These are phyloP conservation scores for Petrosia ficiformis DNA, from an alignment of 37 sponge, comb jelly and placozoan species.

Conservation along the genomic window DNA sequence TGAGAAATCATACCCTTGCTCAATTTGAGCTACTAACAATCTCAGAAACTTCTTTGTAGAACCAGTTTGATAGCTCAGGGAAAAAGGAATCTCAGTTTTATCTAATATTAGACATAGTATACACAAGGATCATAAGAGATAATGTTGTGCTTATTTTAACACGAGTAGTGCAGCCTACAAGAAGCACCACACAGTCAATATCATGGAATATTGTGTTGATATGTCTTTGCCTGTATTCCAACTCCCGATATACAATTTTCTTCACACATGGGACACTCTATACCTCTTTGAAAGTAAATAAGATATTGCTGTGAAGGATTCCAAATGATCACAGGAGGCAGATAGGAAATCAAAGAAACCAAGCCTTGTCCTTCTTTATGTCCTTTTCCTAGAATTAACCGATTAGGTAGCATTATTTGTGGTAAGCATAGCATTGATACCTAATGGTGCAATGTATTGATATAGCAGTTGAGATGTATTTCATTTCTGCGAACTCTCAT, in stretches of 20 bases:
- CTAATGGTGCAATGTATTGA: no score
- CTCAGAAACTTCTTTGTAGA: no score
- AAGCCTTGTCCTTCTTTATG: not conserved
- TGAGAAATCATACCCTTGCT: not conserved
- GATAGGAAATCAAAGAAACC: not conserved
- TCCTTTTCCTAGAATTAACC: no score
- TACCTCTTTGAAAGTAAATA: not conserved
- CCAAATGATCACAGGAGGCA: no score
- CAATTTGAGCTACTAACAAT: no score
- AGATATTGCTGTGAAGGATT: not conserved
- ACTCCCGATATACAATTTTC: not conserved
- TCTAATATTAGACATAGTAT: not conserved
- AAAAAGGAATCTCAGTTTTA: not conserved
- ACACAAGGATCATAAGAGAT: constrained; percentile 29
- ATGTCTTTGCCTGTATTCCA: constrained; percentile 36
- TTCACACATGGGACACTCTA: constrained; percentile 14
- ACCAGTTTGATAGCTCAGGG: constrained; percentile 5
- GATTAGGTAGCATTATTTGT: not conserved
- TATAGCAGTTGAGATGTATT: no score
- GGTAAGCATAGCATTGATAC: not conserved
- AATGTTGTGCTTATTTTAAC: constrained; percentile 20
- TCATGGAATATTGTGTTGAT: constrained; percentile 21
- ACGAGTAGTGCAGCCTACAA: constrained; percentile 18
- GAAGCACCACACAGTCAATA: constrained; percentile 2
- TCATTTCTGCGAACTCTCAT: not conserved